Evolutionary conservation across 2,113 vertebrate species (phyloP).

Genomic region (Poeciliopsis occidentalis): DNA sequence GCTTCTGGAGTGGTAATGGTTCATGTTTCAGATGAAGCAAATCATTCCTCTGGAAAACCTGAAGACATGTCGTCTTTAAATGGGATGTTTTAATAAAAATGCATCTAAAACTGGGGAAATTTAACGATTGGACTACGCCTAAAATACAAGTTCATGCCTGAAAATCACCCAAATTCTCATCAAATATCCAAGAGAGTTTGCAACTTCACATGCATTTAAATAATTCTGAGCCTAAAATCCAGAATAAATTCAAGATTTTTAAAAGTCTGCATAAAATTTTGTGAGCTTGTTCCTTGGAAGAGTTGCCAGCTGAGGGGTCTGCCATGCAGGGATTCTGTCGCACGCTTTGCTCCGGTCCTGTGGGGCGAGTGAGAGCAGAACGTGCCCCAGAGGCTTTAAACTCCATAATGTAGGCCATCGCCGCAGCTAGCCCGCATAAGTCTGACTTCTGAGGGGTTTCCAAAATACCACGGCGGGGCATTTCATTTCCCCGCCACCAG

Average conservation of each 20-base stretch:
- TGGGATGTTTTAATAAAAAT: too few relatives aligned
- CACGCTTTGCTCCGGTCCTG: conserved; percentile 36
- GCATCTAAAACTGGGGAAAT: too few relatives aligned
- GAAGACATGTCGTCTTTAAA: too few relatives aligned
- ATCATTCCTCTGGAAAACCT: too few relatives aligned
- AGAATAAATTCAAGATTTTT: neutral
- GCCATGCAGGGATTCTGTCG: conserved; percentile 25
- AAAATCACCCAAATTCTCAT: too few relatives aligned
- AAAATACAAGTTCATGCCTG: too few relatives aligned
- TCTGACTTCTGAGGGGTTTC: conserved; percentile 60
- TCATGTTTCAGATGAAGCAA: too few relatives aligned
- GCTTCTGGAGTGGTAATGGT: too few relatives aligned
- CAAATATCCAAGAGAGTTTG: too few relatives aligned
- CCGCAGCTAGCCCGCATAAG: conserved; percentile 57
- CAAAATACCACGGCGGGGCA: conserved; percentile 67
- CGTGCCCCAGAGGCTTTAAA: conserved; percentile 60
- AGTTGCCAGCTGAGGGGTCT: conserved; percentile 10
- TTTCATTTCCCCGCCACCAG: conserved; percentile 63
- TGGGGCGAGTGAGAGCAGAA: conserved; percentile 41
- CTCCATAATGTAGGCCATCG: conserved; percentile 74
- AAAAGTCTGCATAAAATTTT: neutral
- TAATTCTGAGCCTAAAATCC: neutral
- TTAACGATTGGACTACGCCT: too few relatives aligned
- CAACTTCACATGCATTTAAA: too few relatives aligned
- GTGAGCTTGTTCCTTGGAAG: neutral